These are phyloP conservation scores for Semicossyphus pulcher DNA, from an alignment of 2,113 vertebrate species.

Conservation along the genomic window DNA sequence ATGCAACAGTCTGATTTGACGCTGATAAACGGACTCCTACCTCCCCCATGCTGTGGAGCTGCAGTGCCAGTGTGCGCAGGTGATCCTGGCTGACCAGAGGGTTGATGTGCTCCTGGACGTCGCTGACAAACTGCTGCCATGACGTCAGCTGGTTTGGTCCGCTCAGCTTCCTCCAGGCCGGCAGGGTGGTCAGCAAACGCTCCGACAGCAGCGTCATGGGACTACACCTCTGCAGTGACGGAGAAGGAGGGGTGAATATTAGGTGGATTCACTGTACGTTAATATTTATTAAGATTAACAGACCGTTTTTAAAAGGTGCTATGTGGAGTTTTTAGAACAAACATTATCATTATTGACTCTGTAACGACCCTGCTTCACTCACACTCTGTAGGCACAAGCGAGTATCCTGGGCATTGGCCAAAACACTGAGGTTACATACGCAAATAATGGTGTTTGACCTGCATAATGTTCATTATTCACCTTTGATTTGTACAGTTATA, in stretches of 20 bases:
- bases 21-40: conserved; percentile 68
- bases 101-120: conserved; percentile 96
- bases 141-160: conserved; percentile 97
- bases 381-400: too few species aligned
- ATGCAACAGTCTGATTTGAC: too few species aligned
- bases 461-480: too few species aligned
- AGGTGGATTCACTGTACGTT: neutral
- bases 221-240: conserved; percentile 83
- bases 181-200: conserved; percentile 90
- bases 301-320: too few species aligned
- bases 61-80: conserved; percentile 88
- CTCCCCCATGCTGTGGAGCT: conserved; percentile 96
- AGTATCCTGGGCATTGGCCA: too few species aligned
- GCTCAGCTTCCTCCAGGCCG: conserved; percentile 93
- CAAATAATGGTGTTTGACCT: too few species aligned
- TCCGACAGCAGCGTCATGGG: conserved; percentile 93
- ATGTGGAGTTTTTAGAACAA: too few species aligned
- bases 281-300: neutral
- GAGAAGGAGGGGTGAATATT: neutral
- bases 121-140: conserved; percentile 94
- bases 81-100: conserved; percentile 94
- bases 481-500: too few species aligned
- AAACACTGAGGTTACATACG: too few species aligned
- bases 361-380: too few species aligned
- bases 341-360: too few species aligned